Conservation (phyloP, 2,888 invertebrate genomes). For the Zootermopsis nevadensis region DNA sequence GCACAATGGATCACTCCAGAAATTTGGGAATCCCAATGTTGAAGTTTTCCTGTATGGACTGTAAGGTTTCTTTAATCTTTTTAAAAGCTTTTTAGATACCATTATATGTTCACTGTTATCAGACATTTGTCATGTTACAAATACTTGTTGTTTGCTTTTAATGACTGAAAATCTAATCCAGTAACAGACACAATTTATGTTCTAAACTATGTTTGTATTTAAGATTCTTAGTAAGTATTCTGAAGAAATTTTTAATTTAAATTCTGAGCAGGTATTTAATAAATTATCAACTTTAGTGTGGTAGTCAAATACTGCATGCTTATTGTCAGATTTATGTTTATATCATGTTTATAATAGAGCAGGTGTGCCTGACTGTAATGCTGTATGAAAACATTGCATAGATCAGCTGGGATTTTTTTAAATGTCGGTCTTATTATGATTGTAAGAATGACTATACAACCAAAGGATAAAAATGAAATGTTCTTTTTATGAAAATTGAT, state of each 20-base stretch:
- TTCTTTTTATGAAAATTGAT: not conserved
- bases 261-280: too few species aligned
- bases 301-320: not conserved
- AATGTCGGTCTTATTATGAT: not conserved
- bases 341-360: not conserved
- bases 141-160: slow-evolving; percentile 4
- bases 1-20: slow-evolving; percentile 25
- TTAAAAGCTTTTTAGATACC: not conserved
- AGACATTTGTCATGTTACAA: not conserved
- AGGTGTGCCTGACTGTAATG: not conserved
- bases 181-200: not conserved
- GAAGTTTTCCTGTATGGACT: slow-evolving; percentile 49
- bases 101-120: slow-evolving; percentile 6
- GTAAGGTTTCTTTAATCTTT: slow-evolving; percentile 34
- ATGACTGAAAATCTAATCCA: slow-evolving; percentile 2
- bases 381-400: not conserved
- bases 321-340: not conserved
- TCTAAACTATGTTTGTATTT: not conserved
- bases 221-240: not conserved
- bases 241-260: not conserved
- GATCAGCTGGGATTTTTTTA: not conserved
- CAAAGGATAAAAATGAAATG: not conserved
- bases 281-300: not conserved
- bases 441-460: not conserved
- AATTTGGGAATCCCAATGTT: slow-evolving; percentile 46